Evolutionary conservation across 2,797 vertebrate genomes (phyloP).

Genomic region (Darevskia nairensis): DNA sequence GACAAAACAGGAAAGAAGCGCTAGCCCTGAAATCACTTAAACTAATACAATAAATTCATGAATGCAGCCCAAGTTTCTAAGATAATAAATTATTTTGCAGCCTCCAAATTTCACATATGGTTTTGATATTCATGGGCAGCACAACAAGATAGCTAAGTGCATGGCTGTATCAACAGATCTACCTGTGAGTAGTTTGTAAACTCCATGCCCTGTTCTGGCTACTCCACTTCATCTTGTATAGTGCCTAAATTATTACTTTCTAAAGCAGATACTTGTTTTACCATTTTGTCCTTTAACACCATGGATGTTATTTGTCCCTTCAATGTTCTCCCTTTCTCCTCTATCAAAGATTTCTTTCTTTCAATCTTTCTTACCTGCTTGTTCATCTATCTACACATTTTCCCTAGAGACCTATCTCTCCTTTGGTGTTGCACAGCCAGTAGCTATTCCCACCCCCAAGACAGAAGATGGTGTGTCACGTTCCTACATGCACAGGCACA

Average conservation of each 20-base stretch:
- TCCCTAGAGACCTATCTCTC: background rate
- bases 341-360: background rate
- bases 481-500: background rate
- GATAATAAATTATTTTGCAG: constrained; percentile 8
- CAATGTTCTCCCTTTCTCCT: background rate
- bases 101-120: constrained; percentile 2
- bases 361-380: background rate
- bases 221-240: background rate
- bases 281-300: background rate
- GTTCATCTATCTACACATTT: background rate
- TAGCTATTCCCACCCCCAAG: background rate
- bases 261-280: background rate
- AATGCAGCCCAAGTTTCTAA: background rate
- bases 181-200: background rate
- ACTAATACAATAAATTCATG: too few species aligned
- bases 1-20: too few species aligned
- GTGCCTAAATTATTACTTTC: background rate
- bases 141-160: constrained; percentile 28
- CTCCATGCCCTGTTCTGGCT: background rate
- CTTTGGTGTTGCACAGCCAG: background rate
- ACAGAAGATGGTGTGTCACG: background rate
- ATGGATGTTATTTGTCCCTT: background rate
- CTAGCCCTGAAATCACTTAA: too few species aligned
- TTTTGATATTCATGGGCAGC: fast-evolving
- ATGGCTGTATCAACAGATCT: background rate